Conservation (phyloP, 2,113 vertebrate genomes). For the zebrafish (Danio rerio) region GRCz12tu NC_133179.1:16780501-16781000, state of each 20-base stretch:
- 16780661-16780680: slow-evolving; percentile 1
- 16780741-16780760: slow-evolving; percentile 11
- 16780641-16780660: slow-evolving; percentile 44
- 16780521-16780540: slow-evolving; percentile 38
- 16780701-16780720: background rate
- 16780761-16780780: slow-evolving; percentile 26
- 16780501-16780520: slow-evolving; percentile 26
- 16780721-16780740: background rate
- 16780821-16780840: slow-evolving; percentile 27
- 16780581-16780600: slow-evolving; percentile 52
- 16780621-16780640: slow-evolving; percentile 47
- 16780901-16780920: background rate
- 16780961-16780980: too few species aligned
- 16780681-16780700: background rate
- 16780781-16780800: slow-evolving; percentile 27
- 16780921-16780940: too few species aligned
- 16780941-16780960: too few species aligned
- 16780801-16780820: slow-evolving; percentile 55
- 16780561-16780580: slow-evolving; percentile 48
- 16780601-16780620: slow-evolving; percentile 48
- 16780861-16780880: background rate
- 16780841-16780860: background rate
- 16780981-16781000: too few species aligned
- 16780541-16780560: slow-evolving; percentile 26
- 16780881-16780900: background rate